These are phyloP conservation scores for Drosophila simulans DNA, from an alignment of 1,140 invertebrate species.

Conservation along the genomic window DNA sequence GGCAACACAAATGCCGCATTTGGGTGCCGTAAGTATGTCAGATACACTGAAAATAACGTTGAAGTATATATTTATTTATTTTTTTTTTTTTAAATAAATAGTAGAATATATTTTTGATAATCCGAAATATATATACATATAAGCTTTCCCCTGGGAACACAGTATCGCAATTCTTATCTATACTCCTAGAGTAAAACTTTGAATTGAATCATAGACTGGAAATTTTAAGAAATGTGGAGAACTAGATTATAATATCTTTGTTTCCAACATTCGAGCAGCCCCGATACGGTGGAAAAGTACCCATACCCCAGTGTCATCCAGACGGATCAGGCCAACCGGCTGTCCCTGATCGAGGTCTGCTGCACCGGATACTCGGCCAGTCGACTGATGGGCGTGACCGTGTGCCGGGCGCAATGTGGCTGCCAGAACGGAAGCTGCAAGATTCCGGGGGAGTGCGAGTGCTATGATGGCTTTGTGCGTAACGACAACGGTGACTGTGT, in stretches of 20 bases:
- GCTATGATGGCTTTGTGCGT: conserved; percentile 86
- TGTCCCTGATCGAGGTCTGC: conserved; percentile 83
- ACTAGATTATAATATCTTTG: too few species aligned
- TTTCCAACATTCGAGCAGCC: conserved; percentile 12
- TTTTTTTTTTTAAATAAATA: background rate
- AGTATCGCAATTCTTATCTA: too few species aligned
- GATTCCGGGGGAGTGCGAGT: conserved; percentile 86
- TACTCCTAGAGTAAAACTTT: too few species aligned
- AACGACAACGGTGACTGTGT: conserved; percentile 80
- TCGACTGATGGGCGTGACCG: conserved; percentile 71
- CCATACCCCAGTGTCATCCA: conserved; percentile 42
- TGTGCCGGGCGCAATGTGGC: conserved; percentile 86
- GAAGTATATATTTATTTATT: background rate
- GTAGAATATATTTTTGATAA: too few species aligned
- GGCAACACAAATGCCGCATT: conserved; percentile 63
- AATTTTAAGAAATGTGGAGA: too few species aligned
- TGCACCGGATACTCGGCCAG: conserved; percentile 87
- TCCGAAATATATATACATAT: too few species aligned
- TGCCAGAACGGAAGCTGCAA: conserved; percentile 87
- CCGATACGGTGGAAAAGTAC: conserved; percentile 62
- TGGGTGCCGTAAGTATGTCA: conserved; percentile 76
- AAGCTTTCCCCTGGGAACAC: background rate
- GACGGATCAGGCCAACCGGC: conserved; percentile 52
- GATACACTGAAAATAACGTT: background rate
- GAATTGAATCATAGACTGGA: too few species aligned